Percentiles rank a stretch among this genome's conserved stretches.
Conservation (phyloP, 2,888 invertebrate genomes). For the Temnothorax unifasciatus region DNA sequence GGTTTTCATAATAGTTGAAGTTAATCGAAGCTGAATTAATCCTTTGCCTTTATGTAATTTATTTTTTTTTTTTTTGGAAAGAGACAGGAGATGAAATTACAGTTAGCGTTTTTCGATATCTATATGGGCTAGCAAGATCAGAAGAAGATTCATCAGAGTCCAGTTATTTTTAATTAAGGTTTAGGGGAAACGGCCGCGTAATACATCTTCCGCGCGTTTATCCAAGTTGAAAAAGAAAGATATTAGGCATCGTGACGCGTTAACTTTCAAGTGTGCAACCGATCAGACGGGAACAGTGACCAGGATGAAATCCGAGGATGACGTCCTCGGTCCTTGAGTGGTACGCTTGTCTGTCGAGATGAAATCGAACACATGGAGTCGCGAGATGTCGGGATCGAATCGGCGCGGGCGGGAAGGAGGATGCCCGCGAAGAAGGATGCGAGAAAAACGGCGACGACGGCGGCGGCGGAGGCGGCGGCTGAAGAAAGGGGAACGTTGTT, state of each 20-base stretch:
- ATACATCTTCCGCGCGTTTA: neutral
- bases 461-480: constrained; percentile 22
- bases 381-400: constrained; percentile 30
- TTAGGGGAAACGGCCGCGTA: neutral
- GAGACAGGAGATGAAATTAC: neutral
- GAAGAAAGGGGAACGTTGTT: constrained; percentile 20
- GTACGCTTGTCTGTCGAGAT: constrained; percentile 42
- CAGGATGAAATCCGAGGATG: constrained; percentile 31
- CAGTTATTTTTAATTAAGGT: neutral
- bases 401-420: neutral
- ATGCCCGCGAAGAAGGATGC: constrained; percentile 28
- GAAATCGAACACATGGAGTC: constrained; percentile 55
- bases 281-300: constrained; percentile 36
- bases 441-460: constrained; percentile 33
- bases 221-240: neutral
- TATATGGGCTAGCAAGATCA: neutral
- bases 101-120: neutral
- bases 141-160: neutral
- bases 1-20: constrained; percentile 1
- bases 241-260: neutral
- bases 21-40: constrained; percentile 5
- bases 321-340: constrained; percentile 22
- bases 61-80: constrained; percentile 1
- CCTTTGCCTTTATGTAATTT: neutral
- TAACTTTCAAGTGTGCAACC: constrained; percentile 27